phyloP scores from a whole-genome alignment of 2,113 vertebrate species.

The Rhea americana region DNA sequence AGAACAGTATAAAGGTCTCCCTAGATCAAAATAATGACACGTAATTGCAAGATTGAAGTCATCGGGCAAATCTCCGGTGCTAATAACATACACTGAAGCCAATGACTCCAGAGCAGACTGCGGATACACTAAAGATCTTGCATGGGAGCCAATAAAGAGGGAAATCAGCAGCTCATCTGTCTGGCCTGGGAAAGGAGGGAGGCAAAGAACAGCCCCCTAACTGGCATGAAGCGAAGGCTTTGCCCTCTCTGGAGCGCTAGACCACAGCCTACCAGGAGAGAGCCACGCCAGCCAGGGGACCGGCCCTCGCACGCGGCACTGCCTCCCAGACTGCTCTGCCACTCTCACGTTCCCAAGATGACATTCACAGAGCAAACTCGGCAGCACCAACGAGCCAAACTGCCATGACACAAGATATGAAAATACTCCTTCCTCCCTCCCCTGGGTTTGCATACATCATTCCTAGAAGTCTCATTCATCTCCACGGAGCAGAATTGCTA shows the following conservation, averaged over 20 bases:
- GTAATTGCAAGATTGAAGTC: not conserved
- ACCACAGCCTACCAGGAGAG: not conserved
- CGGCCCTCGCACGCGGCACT: not conserved
- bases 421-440: too few species aligned
- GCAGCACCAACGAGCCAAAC: too few species aligned
- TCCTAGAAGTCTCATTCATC: too few species aligned
- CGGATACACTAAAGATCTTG: fast-evolving
- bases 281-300: fast-evolving
- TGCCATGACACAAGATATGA: too few species aligned
- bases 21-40: not conserved
- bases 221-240: not conserved
- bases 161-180: not conserved
- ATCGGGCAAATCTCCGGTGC: not conserved
- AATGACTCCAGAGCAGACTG: not conserved
- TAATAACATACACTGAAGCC: not conserved
- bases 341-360: not conserved
- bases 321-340: not conserved
- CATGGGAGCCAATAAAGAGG: not conserved
- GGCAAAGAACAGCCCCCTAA: too few species aligned
- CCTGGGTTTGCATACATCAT: too few species aligned
- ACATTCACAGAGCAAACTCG: too few species aligned
- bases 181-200: not conserved
- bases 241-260: too few species aligned
- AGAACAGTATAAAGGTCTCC: not conserved
- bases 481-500: too few species aligned